Base-by-base conservation (phyloP, 2,797 vertebrate genomes). In the Pagetopsis macropterus region DNA sequence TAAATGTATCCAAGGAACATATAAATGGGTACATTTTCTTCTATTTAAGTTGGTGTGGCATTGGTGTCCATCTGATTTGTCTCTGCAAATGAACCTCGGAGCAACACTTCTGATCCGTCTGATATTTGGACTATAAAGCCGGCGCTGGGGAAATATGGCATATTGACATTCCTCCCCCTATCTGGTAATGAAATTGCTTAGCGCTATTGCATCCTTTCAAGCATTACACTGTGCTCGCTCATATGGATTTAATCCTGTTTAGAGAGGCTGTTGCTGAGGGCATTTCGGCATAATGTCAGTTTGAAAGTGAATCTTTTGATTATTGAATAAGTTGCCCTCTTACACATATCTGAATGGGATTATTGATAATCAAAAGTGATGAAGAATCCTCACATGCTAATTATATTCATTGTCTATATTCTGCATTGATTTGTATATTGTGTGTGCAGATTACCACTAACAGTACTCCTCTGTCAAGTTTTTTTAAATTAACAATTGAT, bases 131-230 rank as follows among this genome's bases (percentile, higher is more conserved):
- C 80, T 55, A 72, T 65, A 78, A 84, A 84, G 70, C 82, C 61
- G 64, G 78, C 77, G 82, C 61, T 45, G 65, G 59, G 84, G 81
- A 84, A 91, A 89, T 73, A 58, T 69, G 64, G 78, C 88, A 50
- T 81, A 86, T 91, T 90, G 90, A 88, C 84, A 88, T 92, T 89
- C 88, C 84, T 84, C 80, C 75, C 75, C 71, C 83, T 86, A 85
- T 86, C 83, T 78, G 59, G 82, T 92, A 92, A 93, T 93, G 91
- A 92, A 92, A 92, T 89, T 88, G 84, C 87, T 90, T 81, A 85
- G 87, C 45, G 81, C 82, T 88, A 87, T 87, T 87, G 87, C 87
- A 86, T 91, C 88, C 87, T 87, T 91, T 92, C 89, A 88, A 90
- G 90, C 90, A 82, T 93, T 85, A 85, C 84, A 86, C 81, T 87